Base-by-base conservation (phyloP, 2,797 vertebrate genomes). In the Danio jaintianensis region DNA sequence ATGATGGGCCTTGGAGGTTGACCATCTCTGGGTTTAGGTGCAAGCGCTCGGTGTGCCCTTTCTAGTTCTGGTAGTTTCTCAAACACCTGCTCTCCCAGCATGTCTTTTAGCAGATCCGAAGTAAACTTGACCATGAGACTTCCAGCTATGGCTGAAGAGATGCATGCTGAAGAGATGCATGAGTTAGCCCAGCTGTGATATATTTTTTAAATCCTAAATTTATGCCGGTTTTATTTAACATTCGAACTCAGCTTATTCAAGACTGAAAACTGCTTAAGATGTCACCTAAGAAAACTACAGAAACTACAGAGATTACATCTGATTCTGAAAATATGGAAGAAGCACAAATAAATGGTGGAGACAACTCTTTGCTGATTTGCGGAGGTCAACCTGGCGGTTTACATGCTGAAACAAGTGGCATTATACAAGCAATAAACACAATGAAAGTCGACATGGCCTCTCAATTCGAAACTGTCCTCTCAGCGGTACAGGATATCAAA, bases 331-430 rank as follows among this genome's bases (percentile, higher is more conserved):
- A 56, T 56, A 3, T 36, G 56, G 56, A 59, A 7, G 56, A 58
- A 13, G 3, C 13, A 20, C 6, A 20, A 0, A 0, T 0, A 0
- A 1, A 62, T 16, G 7, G 59, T 15, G 4, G 1, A 5, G 7
- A 40, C 40, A 16, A 40, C 3, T 5, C 4, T 0, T 7, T 36
- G 2, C 11, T 1, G 7, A 2, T 8, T n/a, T 2, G 1, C n/a
- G 7, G 15, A 59, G 22, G 15, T 18, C n/a, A 55, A 10, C n/a
- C 6, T 13, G 3, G 11, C 11, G 11, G 29, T 7, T n/a, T n/a
- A 5, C 36, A 61, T 15, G 4, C 15, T 61, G 58, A 16, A 16
- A 61, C 36, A 40, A 61, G 29, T 61, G 13, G n/a, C n/a, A n/a
- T n/a, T n/a, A n/a, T n/a, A n/a, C n/a, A n/a, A n/a, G n/a, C n/a